A percentile compares a stretch with the other conserved stretches of the same genome.
Evolutionary conservation across 1,140 invertebrate genomes (phyloP).

Genomic region (Macrobrachium rosenbergii): DNA sequence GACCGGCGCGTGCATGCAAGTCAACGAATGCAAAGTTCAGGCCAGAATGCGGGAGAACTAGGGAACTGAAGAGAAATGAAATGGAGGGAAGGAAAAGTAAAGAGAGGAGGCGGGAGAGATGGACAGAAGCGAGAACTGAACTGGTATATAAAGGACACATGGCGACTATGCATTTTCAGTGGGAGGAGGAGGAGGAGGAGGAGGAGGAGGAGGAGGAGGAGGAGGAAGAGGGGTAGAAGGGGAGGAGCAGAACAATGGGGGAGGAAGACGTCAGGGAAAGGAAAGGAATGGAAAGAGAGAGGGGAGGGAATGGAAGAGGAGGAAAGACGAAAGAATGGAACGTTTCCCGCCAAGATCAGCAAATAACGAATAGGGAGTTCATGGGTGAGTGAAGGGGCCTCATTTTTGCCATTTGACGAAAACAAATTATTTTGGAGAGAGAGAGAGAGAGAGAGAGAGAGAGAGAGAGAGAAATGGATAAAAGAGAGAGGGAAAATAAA

Average conservation of each 20-base stretch:
- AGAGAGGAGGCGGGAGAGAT: too few species aligned
- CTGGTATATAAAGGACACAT: too few species aligned
- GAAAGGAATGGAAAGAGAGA: background rate
- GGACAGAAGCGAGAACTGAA: too few species aligned
- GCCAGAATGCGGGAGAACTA: background rate
- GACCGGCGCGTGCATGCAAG: too few species aligned
- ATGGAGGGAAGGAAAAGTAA: too few species aligned
- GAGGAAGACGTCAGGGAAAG: background rate
- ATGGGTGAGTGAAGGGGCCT: too few species aligned
- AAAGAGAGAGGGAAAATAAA: background rate
- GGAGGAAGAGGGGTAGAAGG: background rate
- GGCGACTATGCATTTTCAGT: too few species aligned
- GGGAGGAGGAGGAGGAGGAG: too few species aligned
- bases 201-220: background rate
- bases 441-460: slow-evolving; percentile 5
- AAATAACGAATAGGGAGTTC: background rate
- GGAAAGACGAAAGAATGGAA: background rate
- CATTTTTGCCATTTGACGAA: too few species aligned
- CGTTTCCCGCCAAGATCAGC: background rate
- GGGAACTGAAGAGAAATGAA: background rate
- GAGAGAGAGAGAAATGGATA: background rate
- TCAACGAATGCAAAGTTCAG: too few species aligned
- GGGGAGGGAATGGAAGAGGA: background rate
- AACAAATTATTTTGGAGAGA: too few species aligned
- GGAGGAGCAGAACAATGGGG: too few species aligned